These are phyloP conservation scores for Oopsacas minuta DNA, from an alignment of 37 sponge, comb jelly and placozoan genomes.

Conservation along the genomic window DNA sequence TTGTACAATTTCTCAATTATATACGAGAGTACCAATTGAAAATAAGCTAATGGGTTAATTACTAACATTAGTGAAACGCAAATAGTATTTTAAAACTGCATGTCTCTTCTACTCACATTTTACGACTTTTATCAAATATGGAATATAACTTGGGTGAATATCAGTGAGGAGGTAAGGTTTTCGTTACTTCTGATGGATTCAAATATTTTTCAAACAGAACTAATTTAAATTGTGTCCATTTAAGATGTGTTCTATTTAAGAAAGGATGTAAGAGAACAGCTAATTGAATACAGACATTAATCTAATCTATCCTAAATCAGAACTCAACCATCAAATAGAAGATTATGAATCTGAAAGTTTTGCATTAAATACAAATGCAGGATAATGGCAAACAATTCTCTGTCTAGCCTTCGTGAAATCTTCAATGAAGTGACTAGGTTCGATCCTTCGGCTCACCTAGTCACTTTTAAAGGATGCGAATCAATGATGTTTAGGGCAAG, in stretches of 20 bases:
- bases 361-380: constrained; percentile 17
- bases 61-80: neutral
- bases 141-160: neutral
- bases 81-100: neutral
- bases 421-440: constrained; percentile 13
- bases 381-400: neutral
- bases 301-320: constrained; percentile 12
- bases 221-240: neutral
- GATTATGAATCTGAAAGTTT: neutral
- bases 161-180: constrained; percentile 1
- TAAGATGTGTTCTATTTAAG: constrained; percentile 12
- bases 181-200: constrained; percentile 14
- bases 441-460: neutral
- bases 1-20: neutral
- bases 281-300: neutral
- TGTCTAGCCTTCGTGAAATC: neutral
- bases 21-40: neutral
- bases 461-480: constrained; percentile 1
- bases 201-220: neutral
- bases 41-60: neutral
- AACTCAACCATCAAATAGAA: neutral
- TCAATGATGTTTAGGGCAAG: constrained; percentile 4
- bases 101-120: neutral
- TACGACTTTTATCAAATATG: constrained; percentile 13
- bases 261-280: neutral